Evolutionary conservation across 2,113 vertebrate genomes (phyloP), one percentile per base, ranked within the genome.

Genomic region (Campylomormyrus tamandua): DNA sequence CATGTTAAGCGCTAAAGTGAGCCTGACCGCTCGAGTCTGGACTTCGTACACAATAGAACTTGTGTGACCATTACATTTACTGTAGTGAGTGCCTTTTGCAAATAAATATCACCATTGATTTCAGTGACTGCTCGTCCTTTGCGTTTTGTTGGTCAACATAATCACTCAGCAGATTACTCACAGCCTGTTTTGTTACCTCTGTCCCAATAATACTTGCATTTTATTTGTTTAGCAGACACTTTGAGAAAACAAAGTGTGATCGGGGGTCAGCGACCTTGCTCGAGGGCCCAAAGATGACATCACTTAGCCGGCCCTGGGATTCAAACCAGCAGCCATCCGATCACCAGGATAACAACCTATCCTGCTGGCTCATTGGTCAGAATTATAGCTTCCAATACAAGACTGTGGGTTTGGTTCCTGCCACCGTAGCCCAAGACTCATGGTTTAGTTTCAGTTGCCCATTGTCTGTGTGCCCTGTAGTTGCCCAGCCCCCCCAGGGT

Each of bases 51-150:
- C 90, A 92, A 92, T 91, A 92, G 90, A 90, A 92, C 45, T 93
- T 92, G 92, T 92, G 92, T 92, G 90, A 90, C 88, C 89, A 93
- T 91, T 92, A 92, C 93, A 91, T 93, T 92, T 92, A 93, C 93
- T 94, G 94, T 95, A 94, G 93, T 94, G 94, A 95, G 95, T 95
- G 95, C 95, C 94, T 95, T 96, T 94, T 90, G 91, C 89, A 89
- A 95, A 95, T 95, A 94, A 94, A 95, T 53, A 90, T 90, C 27
- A 92, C 91, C 52, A 92, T 19, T 35, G 77, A 89, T 91, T 90
- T 1, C 90, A 89, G 62, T 52, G 77, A 80, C 66, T 85, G 24
- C 46, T 11, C 3, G 70, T 87, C n/a, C 35, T 45, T 52, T 88
- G 42, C 77, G 15, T 83, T 80, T 80, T 35, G 62, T 89, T 2